Evolutionary conservation across 2,888 invertebrate species (phyloP), one percentile per base, ranked within the genome.

Genomic region (Ichneumoninae sp.): DNA sequence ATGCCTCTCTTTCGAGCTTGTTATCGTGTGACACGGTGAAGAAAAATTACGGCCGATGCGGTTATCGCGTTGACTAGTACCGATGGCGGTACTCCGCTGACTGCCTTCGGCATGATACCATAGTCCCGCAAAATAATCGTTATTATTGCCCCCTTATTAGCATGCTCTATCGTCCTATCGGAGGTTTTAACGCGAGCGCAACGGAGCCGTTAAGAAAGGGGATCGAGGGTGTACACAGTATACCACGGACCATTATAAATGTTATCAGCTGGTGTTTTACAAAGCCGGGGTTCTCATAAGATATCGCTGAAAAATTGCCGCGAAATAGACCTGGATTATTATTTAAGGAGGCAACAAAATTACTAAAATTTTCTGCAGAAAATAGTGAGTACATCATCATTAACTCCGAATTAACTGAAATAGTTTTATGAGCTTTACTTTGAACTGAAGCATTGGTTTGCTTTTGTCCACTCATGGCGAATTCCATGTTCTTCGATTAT

Each of bases 81-180:
- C 82, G 85, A 82, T 74, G 78, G 76, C 44, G 62, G 47, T 52
- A 57, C 30, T 66, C 78, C 50, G 76, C 36, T 33, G 30, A 62
- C 62, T 81, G 80, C 82, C 75, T 87, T 86, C 80, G 82, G 87
- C 83, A 75, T 83, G 86, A 89, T 90, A 90, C 87, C 86, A 88
- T 83, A 84, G 87, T 78, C 36, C 85, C 89, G 89, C 88, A 87
- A 89, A 90, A 90, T 90, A 90, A 91, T 92, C 91, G 90, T 90
- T 89, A 90, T 89, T 90, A 90, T 89, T 90, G 90, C 88, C 89
- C 86, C 60, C 90, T 91, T 90, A 91, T 92, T 92, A 91, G 91
- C 90, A 90, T 91, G 90, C 90, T 89, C 89, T 90, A 91, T 91
- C 91, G 89, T 89, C 86, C 89, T 90, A 91, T 91, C 91, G 89